Base-by-base conservation (phyloP, 1,140 invertebrate genomes). In the Sarcophaga peregrina region DNA sequence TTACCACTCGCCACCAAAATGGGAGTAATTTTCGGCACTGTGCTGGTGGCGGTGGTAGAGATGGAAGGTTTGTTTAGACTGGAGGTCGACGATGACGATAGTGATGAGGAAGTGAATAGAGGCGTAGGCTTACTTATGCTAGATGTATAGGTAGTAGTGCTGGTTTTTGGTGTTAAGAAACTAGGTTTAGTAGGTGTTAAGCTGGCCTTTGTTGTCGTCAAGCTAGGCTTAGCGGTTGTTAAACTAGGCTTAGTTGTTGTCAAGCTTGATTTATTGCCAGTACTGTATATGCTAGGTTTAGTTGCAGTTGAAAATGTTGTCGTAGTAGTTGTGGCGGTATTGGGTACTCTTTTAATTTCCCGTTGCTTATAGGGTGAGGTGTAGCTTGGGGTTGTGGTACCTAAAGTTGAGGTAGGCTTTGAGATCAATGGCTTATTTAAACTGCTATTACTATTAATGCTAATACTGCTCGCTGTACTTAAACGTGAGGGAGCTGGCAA, bases 361-460 rank as follows among this genome's bases (percentile, higher is more conserved):
- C 47, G 20, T 25, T 50, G 75, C 25, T 50, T 78, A 50, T 78
- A 78, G 9, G 75, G 75, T 3, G 75, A 78, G 47, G 75, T 78
- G 50, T 78, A 78, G 46, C n/a, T 45, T 4, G 8, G 52, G 17
- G 62, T 9, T 50, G 17, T 72, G 17, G 17, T 25, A 25, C 17
- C 4, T 37, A 37, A 17, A 48, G 80, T 25, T 81, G 80, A 81
- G 80, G 62, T 37, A 54, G 80, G 52, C 46, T 81, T 81, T 45
- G 54, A 81, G 20, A 20, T 68, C n/a, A 20, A 9, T 7, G 62
- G 5, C 20, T 68, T 68, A 58, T 58, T 58, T 7, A 58, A 45
- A 45, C 46, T 47, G 1, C 2, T 58, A 4, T 3, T 58, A n/a
- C 54, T 58, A n/a, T 3, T 58, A 58, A n/a, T 58, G 5, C 54